Percentiles rank a stretch among this genome's conserved stretches.
These are phyloP conservation scores for Drosophila mettleri DNA, from an alignment of 2,888 invertebrate genomes.

Conservation along the genomic window DNA sequence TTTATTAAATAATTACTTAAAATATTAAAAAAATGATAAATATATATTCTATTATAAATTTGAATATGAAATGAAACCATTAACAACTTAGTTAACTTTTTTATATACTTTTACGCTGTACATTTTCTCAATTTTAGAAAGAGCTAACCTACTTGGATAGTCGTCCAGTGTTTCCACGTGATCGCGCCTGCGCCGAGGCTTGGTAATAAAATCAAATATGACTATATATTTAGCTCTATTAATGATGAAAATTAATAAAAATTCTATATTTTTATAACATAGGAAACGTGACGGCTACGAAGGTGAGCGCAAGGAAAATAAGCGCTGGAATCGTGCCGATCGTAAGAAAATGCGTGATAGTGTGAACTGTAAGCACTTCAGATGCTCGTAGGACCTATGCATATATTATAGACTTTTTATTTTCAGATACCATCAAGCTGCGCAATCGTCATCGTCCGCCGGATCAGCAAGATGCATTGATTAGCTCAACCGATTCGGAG, in stretches of 20 bases:
- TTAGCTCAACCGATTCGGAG: conserved; percentile 82
- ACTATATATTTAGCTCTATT: background rate
- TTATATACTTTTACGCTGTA: no score
- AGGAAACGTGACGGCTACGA: conserved; percentile 85
- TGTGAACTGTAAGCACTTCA: conserved; percentile 78
- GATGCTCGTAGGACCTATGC: background rate
- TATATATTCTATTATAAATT: no score
- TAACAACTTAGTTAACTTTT: background rate
- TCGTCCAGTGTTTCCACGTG: conserved; percentile 94
- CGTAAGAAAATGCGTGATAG: conserved; percentile 82
- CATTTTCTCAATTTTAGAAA: conserved; percentile 85
- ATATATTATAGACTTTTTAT: background rate
- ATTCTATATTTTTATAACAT: background rate
- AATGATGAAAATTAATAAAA: background rate
- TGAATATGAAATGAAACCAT: no score
- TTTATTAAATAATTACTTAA: no score
- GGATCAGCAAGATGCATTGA: conserved; percentile 68
- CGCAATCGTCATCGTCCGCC: conserved; percentile 73
- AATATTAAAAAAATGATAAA: no score
- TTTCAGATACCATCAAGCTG: conserved; percentile 80
- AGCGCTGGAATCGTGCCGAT: conserved; percentile 83
- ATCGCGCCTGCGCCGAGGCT: conserved; percentile 97
- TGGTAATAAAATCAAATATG: conserved; percentile 88
- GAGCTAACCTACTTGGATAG: conserved; percentile 94
- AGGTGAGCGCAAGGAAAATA: conserved; percentile 83